phyloP scores from a whole-genome alignment of 1,140 invertebrate species.

The Vanessa tameamea region DNA sequence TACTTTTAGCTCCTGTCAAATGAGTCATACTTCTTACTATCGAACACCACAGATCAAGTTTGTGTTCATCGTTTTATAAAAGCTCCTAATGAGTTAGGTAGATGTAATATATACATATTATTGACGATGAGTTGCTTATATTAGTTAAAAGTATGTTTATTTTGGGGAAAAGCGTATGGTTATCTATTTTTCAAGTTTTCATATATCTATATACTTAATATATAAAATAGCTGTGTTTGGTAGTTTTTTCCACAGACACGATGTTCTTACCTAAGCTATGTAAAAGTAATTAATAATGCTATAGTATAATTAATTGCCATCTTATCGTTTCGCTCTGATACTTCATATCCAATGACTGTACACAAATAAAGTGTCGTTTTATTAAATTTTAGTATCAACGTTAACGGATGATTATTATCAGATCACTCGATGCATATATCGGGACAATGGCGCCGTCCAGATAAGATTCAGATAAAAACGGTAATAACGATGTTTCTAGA shows the following conservation, averaged over 20 bases:
- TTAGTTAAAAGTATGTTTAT: no score
- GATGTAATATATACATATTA: no score
- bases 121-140: no score
- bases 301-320: neutral
- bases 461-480: slow-evolving; percentile 39
- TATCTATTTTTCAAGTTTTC: no score
- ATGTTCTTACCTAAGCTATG: neutral
- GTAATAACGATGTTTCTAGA: slow-evolving; percentile 33
- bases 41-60: neutral
- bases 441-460: slow-evolving; percentile 37
- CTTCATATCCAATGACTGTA: neutral
- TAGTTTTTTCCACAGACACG: neutral
- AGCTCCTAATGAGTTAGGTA: neutral
- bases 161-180: no score
- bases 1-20: slow-evolving; percentile 14
- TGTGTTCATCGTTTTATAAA: neutral
- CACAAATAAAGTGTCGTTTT: slow-evolving; percentile 9
- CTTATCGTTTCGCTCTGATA: neutral
- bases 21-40: slow-evolving; percentile 14
- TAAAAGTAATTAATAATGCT: neutral
- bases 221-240: neutral
- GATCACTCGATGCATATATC: slow-evolving; percentile 44
- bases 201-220: no score
- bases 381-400: slow-evolving; percentile 33
- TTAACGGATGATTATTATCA: slow-evolving; percentile 38